Conservation (phyloP, 2,113 vertebrate genomes). For the Eleginops maclovinus region DNA sequence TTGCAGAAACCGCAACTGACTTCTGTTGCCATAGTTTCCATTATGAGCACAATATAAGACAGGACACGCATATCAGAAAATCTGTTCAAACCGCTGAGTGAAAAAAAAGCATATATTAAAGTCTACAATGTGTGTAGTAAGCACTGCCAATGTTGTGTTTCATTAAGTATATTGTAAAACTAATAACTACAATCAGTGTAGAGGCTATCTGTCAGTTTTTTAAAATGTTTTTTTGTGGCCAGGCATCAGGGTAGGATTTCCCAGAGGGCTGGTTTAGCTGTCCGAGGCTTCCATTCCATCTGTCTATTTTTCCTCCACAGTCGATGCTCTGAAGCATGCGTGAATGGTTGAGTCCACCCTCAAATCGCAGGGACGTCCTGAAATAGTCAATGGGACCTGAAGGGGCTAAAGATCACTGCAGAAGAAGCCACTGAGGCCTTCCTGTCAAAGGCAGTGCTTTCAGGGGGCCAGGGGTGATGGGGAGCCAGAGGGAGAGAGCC, state of each 20-base stretch:
- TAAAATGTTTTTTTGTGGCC: constrained; percentile 4
- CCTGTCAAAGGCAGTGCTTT: constrained; percentile 80
- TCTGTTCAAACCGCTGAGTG: constrained; percentile 21
- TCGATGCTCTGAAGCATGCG: constrained; percentile 61
- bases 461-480: constrained; percentile 72
- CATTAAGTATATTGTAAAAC: constrained; percentile 30
- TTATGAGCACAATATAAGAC: constrained; percentile 51
- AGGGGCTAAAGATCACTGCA: constrained; percentile 81
- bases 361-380: constrained; percentile 77
- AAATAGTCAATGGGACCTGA: constrained; percentile 79
- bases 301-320: constrained; percentile 59
- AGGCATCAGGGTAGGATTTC: constrained; percentile 57
- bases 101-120: constrained; percentile 23
- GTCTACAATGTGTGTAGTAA: constrained; percentile 17
- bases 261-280: constrained; percentile 57
- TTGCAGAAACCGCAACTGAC: constrained; percentile 57
- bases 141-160: constrained; percentile 14
- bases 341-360: constrained; percentile 71
- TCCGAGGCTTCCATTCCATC: constrained; percentile 56
- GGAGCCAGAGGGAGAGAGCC: constrained; percentile 72
- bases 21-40: constrained; percentile 77
- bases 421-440: constrained; percentile 78
- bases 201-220: constrained; percentile 11
- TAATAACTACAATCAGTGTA: constrained; percentile 32
- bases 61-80: constrained; percentile 31